Percentiles rank a stretch among this genome's conserved stretches.
These are phyloP conservation scores for Momotus momota DNA, from an alignment of 2,797 vertebrate species.

Conservation along the genomic window DNA sequence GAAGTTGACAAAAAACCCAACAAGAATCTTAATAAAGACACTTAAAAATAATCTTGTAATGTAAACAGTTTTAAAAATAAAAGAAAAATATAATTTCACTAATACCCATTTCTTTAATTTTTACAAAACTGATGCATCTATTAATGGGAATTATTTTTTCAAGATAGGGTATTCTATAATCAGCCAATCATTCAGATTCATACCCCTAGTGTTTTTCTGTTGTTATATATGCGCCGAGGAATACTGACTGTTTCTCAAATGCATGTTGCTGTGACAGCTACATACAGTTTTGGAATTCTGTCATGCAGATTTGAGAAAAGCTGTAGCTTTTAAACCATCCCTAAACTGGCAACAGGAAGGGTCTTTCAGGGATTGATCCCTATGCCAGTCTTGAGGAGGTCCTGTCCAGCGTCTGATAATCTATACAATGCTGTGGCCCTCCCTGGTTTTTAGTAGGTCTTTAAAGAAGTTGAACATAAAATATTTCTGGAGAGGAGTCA, in stretches of 20 bases:
- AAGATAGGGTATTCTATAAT: neutral
- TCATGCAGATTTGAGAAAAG: neutral
- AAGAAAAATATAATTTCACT: neutral
- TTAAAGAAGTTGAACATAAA: neutral
- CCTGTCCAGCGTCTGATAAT: neutral
- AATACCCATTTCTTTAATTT: neutral
- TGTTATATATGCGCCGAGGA: neutral
- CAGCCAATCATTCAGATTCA: neutral
- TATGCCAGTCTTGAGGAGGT: fast-evolving
- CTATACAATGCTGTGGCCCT: neutral
- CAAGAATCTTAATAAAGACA: neutral
- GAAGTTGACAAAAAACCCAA: neutral
- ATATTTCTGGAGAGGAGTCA: neutral
- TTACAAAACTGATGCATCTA: neutral
- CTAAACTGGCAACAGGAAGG: neutral
- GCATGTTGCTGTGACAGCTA: neutral
- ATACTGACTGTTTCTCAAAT: neutral
- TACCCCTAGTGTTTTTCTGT: neutral
- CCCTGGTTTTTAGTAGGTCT: neutral
- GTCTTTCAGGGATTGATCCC: neutral
- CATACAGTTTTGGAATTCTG: neutral
- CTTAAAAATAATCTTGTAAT: neutral
- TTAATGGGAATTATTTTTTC: neutral
- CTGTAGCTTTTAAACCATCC: neutral
- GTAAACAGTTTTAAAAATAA: neutral